Conservation (phyloP, 1,140 invertebrate species). For the Hyles vespertilio region DNA sequence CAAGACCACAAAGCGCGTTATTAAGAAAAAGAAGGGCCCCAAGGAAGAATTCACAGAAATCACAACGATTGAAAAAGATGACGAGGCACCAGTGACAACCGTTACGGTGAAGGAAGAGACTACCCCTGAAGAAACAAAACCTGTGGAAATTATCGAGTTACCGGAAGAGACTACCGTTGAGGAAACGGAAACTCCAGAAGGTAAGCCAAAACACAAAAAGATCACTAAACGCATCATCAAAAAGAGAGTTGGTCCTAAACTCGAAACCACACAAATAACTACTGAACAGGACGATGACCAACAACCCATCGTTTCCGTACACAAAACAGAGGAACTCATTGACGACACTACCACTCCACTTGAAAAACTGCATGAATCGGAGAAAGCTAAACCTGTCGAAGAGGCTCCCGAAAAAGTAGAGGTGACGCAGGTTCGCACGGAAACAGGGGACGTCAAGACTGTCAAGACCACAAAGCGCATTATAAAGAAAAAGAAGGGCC, state of each 20-base stretch:
- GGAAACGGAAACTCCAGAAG: slow-evolving; percentile 25
- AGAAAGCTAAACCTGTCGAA: slow-evolving; percentile 31
- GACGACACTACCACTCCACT: slow-evolving; percentile 2
- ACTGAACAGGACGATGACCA: slow-evolving; percentile 1
- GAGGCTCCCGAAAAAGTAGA: slow-evolving; percentile 26
- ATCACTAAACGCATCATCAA: not conserved
- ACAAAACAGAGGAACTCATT: slow-evolving; percentile 4
- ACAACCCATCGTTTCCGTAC: slow-evolving; percentile 1
- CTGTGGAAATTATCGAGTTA: not conserved
- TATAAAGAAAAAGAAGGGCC: not conserved
- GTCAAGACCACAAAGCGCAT: not conserved
- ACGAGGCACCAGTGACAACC: slow-evolving; percentile 46
- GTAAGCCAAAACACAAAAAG: slow-evolving; percentile 29
- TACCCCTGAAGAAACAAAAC: slow-evolving; percentile 9
- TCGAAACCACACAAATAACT: not conserved
- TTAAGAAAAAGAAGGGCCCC: slow-evolving; percentile 5
- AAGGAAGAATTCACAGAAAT: slow-evolving; percentile 12
- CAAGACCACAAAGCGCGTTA: slow-evolving; percentile 10
- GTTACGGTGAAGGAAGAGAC: slow-evolving; percentile 32
- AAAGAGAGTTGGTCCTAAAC: slow-evolving; percentile 1
- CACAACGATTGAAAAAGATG: slow-evolving; percentile 12
- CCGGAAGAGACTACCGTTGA: slow-evolving; percentile 1
- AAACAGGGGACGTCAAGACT: not conserved
- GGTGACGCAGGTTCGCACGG: slow-evolving; percentile 1
- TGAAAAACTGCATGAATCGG: not conserved